Conservation (phyloP, 2,888 invertebrate genomes). For the Furcula furcula region DNA sequence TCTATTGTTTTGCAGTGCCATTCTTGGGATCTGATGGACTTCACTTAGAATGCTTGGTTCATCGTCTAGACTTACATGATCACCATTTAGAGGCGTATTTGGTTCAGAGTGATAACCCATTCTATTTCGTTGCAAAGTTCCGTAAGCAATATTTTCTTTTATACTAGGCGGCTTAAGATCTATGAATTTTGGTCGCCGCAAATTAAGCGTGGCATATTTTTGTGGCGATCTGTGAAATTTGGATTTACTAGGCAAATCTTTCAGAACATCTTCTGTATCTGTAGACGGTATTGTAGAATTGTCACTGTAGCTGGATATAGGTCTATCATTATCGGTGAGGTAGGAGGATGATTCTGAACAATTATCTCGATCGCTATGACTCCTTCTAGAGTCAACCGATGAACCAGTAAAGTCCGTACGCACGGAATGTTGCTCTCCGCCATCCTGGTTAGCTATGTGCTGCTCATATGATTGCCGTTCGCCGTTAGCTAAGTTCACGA, state of each 20-base stretch:
- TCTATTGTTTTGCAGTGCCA: slow-evolving; percentile 70
- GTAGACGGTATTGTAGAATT: slow-evolving; percentile 77
- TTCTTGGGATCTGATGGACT: slow-evolving; percentile 70
- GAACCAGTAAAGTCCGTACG: slow-evolving; percentile 69
- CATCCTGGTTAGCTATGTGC: slow-evolving; percentile 63
- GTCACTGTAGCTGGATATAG: slow-evolving; percentile 77
- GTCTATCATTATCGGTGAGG: slow-evolving; percentile 74
- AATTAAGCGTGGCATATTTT: slow-evolving; percentile 74
- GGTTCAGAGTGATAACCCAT: slow-evolving; percentile 77
- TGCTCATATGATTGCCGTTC: slow-evolving; percentile 64
- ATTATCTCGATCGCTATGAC: slow-evolving; percentile 76
- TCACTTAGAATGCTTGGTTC: slow-evolving; percentile 62
- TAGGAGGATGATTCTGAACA: slow-evolving; percentile 77
- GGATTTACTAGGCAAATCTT: slow-evolving; percentile 72
- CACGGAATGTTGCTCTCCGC: slow-evolving; percentile 70
- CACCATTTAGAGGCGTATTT: slow-evolving; percentile 67
- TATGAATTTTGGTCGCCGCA: slow-evolving; percentile 73
- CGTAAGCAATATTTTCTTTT: slow-evolving; percentile 62
- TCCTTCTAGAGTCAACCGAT: slow-evolving; percentile 70
- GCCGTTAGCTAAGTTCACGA: slow-evolving; percentile 62
- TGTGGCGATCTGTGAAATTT: slow-evolving; percentile 77
- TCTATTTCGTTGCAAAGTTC: slow-evolving; percentile 67
- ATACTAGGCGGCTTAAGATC: slow-evolving; percentile 57
- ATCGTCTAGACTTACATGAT: slow-evolving; percentile 51
- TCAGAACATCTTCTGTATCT: slow-evolving; percentile 74